Evolutionary conservation across 2,888 invertebrate genomes (phyloP).

Genomic region (Nemoura dubitans): DNA sequence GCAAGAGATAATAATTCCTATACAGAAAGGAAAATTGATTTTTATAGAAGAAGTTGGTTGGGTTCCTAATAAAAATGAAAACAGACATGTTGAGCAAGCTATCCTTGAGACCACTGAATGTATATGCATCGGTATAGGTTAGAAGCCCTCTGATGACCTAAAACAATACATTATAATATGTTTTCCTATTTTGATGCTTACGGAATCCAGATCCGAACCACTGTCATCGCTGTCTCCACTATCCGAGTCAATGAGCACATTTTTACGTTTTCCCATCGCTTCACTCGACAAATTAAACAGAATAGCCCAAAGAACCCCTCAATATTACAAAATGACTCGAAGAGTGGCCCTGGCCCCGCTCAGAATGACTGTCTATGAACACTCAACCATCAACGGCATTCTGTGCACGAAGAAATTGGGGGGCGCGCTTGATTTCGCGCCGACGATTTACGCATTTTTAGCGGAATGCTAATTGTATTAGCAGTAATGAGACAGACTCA

Average conservation of each 20-base stretch:
- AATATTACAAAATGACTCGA: no score
- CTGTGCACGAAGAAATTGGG: no score
- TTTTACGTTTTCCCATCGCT: constrained; percentile 84
- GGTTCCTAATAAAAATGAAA: constrained; percentile 21
- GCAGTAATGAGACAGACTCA: no score
- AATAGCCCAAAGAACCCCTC: not conserved
- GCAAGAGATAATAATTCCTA: constrained; percentile 84
- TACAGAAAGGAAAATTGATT: constrained; percentile 53
- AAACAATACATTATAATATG: not conserved
- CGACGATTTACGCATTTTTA: no score
- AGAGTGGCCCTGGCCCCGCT: no score
- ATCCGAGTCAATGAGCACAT: constrained; percentile 83
- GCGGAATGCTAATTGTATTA: no score
- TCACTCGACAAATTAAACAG: not conserved
- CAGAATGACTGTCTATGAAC: no score
- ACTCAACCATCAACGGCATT: no score
- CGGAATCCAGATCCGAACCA: constrained; percentile 84
- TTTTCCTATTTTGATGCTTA: constrained; percentile 63
- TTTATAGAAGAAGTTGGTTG: not conserved
- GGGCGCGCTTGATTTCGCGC: no score
- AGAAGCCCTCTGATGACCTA: not conserved
- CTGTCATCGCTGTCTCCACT: constrained; percentile 75
- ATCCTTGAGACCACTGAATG: constrained; percentile 2
- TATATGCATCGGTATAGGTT: not conserved
- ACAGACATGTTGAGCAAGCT: not conserved